Conservation (phyloP, 1,140 invertebrate genomes). For the Drosophila kohkoa region DNA sequence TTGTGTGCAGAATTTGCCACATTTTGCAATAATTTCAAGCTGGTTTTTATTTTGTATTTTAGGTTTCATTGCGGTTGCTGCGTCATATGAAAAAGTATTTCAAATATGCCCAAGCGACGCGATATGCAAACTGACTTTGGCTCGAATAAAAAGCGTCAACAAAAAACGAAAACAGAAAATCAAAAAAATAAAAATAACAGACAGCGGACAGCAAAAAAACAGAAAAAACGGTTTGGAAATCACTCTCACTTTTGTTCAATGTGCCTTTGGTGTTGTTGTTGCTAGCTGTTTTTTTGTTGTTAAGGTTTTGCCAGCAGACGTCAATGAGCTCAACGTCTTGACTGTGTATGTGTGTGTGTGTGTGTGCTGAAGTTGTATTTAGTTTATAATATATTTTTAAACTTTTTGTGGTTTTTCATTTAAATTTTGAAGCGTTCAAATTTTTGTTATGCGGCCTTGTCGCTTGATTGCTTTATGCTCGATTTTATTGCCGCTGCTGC, state of each 20-base stretch:
- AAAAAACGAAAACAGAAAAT: constrained; percentile 40
- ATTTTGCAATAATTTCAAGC: constrained; percentile 49
- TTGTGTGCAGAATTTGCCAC: constrained; percentile 4
- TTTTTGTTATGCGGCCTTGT: constrained; percentile 60
- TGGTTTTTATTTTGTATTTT: constrained; percentile 28
- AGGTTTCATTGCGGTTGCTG: constrained; percentile 20
- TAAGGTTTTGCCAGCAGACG: constrained; percentile 48
- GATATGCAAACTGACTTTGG: constrained; percentile 62
- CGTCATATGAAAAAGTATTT: constrained; percentile 68
- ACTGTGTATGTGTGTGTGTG: not conserved
- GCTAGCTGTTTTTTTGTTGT: constrained; percentile 31
- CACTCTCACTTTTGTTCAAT: constrained; percentile 84
- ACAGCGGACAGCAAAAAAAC: constrained; percentile 35
- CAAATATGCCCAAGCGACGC: constrained; percentile 55
- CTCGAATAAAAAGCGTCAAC: constrained; percentile 50
- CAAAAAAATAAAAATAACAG: constrained; percentile 41
- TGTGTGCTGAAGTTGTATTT: constrained; percentile 16
- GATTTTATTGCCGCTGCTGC: too few relatives aligned
- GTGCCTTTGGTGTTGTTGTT: constrained; percentile 55
- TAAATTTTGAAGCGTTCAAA: constrained; percentile 20
- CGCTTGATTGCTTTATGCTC: constrained; percentile 22
- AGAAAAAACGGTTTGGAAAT: constrained; percentile 72
- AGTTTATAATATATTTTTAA: constrained; percentile 37
- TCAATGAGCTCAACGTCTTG: constrained; percentile 31
- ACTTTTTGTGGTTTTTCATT: constrained; percentile 34